A percentile compares a stretch with the other conserved stretches of the same genome.
Evolutionary conservation across 2,888 invertebrate species (phyloP).

Genomic region (Brachyopa scutellaris): DNA sequence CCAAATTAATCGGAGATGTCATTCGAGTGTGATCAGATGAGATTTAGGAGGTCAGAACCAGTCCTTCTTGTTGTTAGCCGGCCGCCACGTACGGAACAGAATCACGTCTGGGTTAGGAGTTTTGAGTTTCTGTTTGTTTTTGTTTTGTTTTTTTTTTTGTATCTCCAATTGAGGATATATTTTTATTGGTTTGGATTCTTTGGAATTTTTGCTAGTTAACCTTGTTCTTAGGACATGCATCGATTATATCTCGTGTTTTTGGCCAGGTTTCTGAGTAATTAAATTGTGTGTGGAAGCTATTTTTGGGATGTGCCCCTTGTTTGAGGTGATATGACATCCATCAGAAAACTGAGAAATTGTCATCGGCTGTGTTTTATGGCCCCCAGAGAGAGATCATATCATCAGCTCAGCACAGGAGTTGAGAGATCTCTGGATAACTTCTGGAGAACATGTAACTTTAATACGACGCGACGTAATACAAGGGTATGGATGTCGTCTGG

Average conservation of each 20-base stretch:
- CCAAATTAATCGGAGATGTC: constrained; percentile 73
- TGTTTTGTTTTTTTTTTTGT: constrained; percentile 11
- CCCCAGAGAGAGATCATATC: constrained; percentile 51
- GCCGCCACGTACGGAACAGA: constrained; percentile 11
- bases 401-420: constrained; percentile 62
- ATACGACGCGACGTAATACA: no score
- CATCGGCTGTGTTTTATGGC: constrained; percentile 62
- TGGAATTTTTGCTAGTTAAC: constrained; percentile 67
- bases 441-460: constrained; percentile 62
- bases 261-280: constrained; percentile 66
- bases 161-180: constrained; percentile 65
- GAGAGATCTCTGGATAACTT: constrained; percentile 45
- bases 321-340: constrained; percentile 67
- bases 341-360: constrained; percentile 56
- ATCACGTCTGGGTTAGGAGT: constrained; percentile 29
- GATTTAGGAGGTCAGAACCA: constrained; percentile 73
- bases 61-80: constrained; percentile 59
- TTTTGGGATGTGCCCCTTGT: constrained; percentile 63
- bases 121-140: not conserved
- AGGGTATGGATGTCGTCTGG: no score
- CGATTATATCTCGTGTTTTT: constrained; percentile 66
- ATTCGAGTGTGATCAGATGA: constrained; percentile 72
- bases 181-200: constrained; percentile 70
- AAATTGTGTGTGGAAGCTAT: constrained; percentile 72
- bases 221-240: constrained; percentile 69